Base-by-base conservation (phyloP, 2,797 vertebrate genomes). In the Crenuchus spilurus region DNA sequence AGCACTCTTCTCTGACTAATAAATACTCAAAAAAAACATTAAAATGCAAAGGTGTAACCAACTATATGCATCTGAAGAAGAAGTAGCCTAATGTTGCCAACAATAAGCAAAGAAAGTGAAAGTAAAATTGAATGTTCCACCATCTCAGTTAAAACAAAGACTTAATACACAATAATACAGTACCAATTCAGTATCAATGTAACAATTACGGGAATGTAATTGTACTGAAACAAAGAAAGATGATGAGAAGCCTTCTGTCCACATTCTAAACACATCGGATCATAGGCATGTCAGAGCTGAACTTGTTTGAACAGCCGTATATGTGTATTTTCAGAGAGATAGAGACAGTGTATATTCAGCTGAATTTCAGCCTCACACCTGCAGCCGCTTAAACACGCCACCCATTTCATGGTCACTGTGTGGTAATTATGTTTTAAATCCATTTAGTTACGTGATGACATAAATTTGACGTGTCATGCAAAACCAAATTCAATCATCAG, bases 401-500 rank as follows among this genome's bases (percentile, higher is more conserved):
- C 44, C 13, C 49, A 16, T 10, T 44, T 28, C 49, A 4, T 52
- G 5, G 11, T 26, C 39, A 35, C 18, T 9, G 1, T 49, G 18
- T 10, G 2, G 16, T n/a, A 44, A 44, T 20, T n/a, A 48, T 46
- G 42, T 46, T 46, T 46, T 30, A 31, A 64, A 46, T 35, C 8
- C 18, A 1, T 49, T 44, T 55, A 54, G 42, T 64, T 42, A 7
- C 26, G 14, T 72, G 22, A 42, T 16, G 70, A 24, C 49, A 72
- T 44, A n/a, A 28, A 46, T 31, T 52, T 31, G 10, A 52, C 49
- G 42, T 39, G 13, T 2, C 9, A n/a, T 10, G 7, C 48, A 9
- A 57, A 55, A 62, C 35, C 20, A 73, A 44, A 73, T 65, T 61
- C 71, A 73, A 42, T 65, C 51, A 46, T 57, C 10, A 1, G 31